phyloP scores from a whole-genome alignment of 2,113 vertebrate species.

The Holacanthus passer region DNA sequence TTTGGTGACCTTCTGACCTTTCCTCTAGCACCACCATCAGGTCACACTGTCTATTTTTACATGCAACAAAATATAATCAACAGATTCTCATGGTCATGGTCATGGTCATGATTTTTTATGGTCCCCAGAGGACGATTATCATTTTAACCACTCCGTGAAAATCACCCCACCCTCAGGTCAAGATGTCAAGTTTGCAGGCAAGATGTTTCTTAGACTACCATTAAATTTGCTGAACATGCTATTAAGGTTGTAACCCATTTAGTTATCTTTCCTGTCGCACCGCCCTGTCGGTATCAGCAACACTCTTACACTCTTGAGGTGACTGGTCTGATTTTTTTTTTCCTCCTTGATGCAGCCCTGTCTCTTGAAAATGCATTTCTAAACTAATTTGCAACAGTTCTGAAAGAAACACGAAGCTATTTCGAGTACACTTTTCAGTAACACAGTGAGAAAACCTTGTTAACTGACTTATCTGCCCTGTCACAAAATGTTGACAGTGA shows the following conservation, averaged over 20 bases:
- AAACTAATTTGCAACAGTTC: background rate
- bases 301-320: background rate
- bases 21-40: background rate
- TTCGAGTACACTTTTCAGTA: background rate
- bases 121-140: background rate
- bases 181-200: background rate
- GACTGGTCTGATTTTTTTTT: background rate
- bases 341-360: background rate
- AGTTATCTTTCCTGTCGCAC: background rate
- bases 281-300: background rate
- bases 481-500: background rate
- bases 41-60: background rate
- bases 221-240: background rate
- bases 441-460: background rate
- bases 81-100: background rate
- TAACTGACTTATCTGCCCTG: background rate
- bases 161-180: background rate
- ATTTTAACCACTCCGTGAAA: background rate
- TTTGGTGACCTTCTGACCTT: slow-evolving; percentile 8
- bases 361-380: background rate
- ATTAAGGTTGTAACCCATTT: background rate
- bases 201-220: background rate
- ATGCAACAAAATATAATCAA: background rate
- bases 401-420: background rate
- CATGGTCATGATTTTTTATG: too few relatives aligned